Evolutionary conservation across 2,888 invertebrate genomes (phyloP).

Genomic region (Abrostola triplasia): DNA sequence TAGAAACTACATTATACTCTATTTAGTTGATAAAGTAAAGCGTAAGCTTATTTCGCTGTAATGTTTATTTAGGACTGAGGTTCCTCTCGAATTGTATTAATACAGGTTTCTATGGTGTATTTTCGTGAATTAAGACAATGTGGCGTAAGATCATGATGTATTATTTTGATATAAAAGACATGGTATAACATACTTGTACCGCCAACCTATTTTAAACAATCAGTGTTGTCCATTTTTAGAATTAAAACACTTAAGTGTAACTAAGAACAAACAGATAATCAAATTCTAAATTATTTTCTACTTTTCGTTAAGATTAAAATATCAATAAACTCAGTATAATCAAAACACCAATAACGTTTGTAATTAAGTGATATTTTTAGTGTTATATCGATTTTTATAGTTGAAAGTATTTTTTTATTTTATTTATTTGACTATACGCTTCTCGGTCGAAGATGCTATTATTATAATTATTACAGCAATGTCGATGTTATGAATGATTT

Average conservation of each 20-base stretch:
- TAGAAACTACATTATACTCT: slow-evolving; percentile 27
- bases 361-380: slow-evolving; percentile 54
- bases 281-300: slow-evolving; percentile 14
- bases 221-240: slow-evolving; percentile 16
- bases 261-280: slow-evolving; percentile 21
- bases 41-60: slow-evolving; percentile 18
- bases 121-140: slow-evolving; percentile 11
- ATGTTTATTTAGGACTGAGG: slow-evolving; percentile 53
- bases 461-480: slow-evolving; percentile 19
- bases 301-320: slow-evolving; percentile 13
- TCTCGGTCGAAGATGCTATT: slow-evolving; percentile 32
- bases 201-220: slow-evolving; percentile 15
- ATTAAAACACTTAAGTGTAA: slow-evolving; percentile 20
- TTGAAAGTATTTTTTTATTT: slow-evolving; percentile 50
- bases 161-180: slow-evolving; percentile 23
- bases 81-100: slow-evolving; percentile 35
- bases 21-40: slow-evolving; percentile 28
- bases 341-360: slow-evolving; percentile 59
- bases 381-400: slow-evolving; percentile 45
- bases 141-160: neutral
- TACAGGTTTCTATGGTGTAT: slow-evolving; percentile 23
- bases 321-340: slow-evolving; percentile 39
- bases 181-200: neutral
- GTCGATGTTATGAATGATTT: slow-evolving; percentile 26
- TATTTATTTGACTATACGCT: slow-evolving; percentile 34